These are phyloP conservation scores for Cheilinus undulatus DNA, from an alignment of 2,113 vertebrate species.

Conservation along the genomic window DNA sequence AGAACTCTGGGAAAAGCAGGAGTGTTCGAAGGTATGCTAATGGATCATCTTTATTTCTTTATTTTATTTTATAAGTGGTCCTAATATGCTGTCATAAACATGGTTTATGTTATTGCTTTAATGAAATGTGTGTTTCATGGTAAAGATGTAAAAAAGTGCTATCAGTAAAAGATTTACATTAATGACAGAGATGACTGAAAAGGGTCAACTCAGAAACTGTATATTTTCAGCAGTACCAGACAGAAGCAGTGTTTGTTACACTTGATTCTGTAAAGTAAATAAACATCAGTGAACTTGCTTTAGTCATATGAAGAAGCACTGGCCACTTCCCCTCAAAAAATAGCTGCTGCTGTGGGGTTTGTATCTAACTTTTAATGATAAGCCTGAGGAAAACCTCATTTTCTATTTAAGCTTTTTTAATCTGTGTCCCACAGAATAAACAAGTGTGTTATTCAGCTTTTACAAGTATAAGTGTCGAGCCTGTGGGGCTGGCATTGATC, in stretches of 20 bases:
- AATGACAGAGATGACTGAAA: neutral
- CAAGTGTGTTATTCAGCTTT: constrained; percentile 33
- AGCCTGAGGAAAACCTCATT: constrained; percentile 23
- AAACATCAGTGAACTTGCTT: constrained; percentile 6
- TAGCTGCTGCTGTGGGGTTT: constrained; percentile 6
- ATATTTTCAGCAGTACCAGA: neutral
- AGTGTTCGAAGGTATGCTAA: no score
- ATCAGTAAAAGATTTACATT: neutral
- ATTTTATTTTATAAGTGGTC: no score
- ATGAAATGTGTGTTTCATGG: no score
- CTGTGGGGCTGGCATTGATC: constrained; percentile 16
- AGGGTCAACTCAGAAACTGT: neutral
- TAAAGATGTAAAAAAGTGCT: no score
- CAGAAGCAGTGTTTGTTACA: neutral
- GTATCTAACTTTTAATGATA: constrained; percentile 25
- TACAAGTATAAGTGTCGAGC: constrained; percentile 18
- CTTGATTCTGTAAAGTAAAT: neutral
- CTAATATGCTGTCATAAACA: no score
- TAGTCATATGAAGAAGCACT: constrained; percentile 28
- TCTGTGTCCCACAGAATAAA: constrained; percentile 26
- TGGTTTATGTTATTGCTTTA: no score
- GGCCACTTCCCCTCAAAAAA: constrained; percentile 3
- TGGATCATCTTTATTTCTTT: no score
- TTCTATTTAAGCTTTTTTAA: constrained; percentile 36
- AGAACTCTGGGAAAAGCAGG: no score